phyloP scores from a whole-genome alignment of 35 echinoderm and acorn worm genomes.

The Acanthaster planci region DNA sequence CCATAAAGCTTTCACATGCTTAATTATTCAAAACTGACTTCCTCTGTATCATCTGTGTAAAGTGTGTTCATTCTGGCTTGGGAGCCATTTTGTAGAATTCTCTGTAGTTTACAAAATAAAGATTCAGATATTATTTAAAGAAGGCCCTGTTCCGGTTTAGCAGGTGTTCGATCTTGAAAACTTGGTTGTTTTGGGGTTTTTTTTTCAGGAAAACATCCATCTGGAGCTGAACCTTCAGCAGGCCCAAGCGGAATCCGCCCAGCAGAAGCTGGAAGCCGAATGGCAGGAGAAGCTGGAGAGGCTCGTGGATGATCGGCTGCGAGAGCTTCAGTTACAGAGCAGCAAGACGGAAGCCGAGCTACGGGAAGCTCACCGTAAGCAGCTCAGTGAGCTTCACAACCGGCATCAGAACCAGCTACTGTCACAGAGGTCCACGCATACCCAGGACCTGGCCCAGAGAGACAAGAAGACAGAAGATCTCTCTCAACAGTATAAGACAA shows the following conservation, averaged over 20 bases:
- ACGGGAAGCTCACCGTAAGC: constrained; percentile 50
- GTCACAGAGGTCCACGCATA: constrained; percentile 29
- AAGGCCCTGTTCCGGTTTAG: background rate
- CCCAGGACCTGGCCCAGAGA: constrained; percentile 48
- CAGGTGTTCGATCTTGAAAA: background rate
- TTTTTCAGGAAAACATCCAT: constrained; percentile 39
- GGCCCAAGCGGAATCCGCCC: constrained; percentile 43
- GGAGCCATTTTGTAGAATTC: no score
- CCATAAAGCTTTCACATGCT: no score
- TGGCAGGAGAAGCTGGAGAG: constrained; percentile 36
- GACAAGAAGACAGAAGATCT: constrained; percentile 40
- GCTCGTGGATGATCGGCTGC: background rate
- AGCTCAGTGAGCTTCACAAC: constrained; percentile 36
- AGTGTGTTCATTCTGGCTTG: no score
- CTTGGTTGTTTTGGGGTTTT: background rate
- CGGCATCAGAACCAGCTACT: constrained; percentile 50
- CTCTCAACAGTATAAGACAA: constrained; percentile 56
- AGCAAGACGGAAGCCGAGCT: constrained; percentile 33
- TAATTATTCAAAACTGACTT: no score
- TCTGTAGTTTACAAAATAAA: background rate
- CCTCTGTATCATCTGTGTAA: no score
- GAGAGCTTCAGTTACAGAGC: constrained; percentile 37
- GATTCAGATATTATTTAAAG: background rate
- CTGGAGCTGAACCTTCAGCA: constrained; percentile 42
- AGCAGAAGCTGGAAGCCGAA: constrained; percentile 46